Conservation (phyloP, 2,113 vertebrate genomes). For the Bujurquina vittata region DNA sequence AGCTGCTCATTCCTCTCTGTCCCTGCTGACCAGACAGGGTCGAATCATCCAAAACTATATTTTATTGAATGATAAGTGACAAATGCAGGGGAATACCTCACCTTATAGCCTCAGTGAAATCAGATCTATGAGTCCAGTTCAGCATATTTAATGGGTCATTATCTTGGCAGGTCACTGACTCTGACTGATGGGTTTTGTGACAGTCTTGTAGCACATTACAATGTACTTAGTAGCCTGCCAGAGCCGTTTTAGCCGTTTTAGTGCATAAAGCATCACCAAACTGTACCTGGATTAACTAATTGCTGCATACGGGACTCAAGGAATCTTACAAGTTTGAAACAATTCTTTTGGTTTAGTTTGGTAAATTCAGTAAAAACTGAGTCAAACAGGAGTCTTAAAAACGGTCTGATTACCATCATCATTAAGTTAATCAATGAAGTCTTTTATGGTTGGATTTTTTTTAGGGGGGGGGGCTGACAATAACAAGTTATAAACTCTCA, state of each 20-base stretch:
- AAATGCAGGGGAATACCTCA: constrained; percentile 49
- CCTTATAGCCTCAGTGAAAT: constrained; percentile 25
- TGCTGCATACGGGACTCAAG: neutral
- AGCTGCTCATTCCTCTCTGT: constrained; percentile 54
- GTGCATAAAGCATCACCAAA: neutral
- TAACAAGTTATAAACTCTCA: too few species aligned
- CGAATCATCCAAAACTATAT: constrained; percentile 48
- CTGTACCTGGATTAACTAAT: neutral
- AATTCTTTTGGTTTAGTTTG: neutral
- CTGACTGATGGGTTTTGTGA: constrained; percentile 38
- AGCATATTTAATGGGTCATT: constrained; percentile 41
- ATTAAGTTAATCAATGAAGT: too few species aligned
- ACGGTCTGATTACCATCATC: too few species aligned
- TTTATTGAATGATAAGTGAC: constrained; percentile 57
- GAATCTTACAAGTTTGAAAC: neutral
- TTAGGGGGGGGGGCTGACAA: neutral
- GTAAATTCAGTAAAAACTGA: too few species aligned
- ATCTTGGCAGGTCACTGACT: constrained; percentile 42
- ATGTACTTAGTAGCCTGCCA: neutral
- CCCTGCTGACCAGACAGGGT: constrained; percentile 26
- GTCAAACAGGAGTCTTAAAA: too few species aligned
- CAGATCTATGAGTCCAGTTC: constrained; percentile 18
- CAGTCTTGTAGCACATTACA: neutral
- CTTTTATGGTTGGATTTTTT: too few species aligned
- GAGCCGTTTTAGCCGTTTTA: neutral